Evolutionary conservation across 2,888 invertebrate species (phyloP), one percentile per base, ranked within the genome.

Genomic region (Drosophila monieri): DNA sequence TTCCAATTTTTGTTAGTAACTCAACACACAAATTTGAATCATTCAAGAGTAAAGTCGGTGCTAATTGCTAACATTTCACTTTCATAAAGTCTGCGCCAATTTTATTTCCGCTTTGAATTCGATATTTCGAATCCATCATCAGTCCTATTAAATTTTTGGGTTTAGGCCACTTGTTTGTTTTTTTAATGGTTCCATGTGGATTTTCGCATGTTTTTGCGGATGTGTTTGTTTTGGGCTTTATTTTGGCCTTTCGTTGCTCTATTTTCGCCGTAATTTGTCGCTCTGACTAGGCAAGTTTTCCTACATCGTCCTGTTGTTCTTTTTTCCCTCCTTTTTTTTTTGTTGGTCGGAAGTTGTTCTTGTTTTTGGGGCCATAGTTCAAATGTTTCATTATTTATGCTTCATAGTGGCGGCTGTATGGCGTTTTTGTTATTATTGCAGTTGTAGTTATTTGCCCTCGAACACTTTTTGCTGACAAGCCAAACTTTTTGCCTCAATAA

Each of bases 331-430:
- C 18, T 12, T 14, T 23, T 12, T 14, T 23, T 30, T 15, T n/a
- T 27, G 27, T 9, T 44, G 21, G 39, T 43, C 18, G 30, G 48
- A 47, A 58, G 30, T 41, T 61, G 15, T 44, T 27, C 35, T 68
- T 52, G 43, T 48, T 62, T 54, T 9, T 44, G 54, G 59, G 59
- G 21, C 43, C 18, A 44, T 65, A 51, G 68, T 69, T 74, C 61
- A 75, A 83, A 83, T 83, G 67, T 72, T 80, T 83, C 76, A 75
- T 78, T 83, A 85, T 83, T 80, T 83, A 85, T 85, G 84, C 77
- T 76, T 52, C 74, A 77, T 77, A 69, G 68, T 74, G 60, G 43
- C 52, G 21, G 43, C 21, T 41, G 14, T 44, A 52, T 43, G 48
- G 52, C 25, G 73, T 61, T 56, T 65, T 67, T 77, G 47, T 58